phyloP scores from a whole-genome alignment of 2,113 vertebrate species.

The Suncus etruscus region DNA sequence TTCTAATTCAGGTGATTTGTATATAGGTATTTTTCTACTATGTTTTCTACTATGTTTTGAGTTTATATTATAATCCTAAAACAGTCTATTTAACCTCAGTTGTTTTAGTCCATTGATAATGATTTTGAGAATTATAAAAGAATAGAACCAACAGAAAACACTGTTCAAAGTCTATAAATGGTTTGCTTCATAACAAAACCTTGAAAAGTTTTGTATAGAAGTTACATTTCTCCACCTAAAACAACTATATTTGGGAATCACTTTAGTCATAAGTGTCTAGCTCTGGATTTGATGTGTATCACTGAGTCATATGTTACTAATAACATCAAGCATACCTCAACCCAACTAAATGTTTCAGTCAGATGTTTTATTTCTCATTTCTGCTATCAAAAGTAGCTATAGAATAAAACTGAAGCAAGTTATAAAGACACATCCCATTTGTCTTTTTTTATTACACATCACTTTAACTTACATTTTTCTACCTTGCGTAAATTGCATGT shows the following conservation, averaged over 20 bases:
- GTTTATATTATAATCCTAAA: neutral
- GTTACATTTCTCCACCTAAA: slow-evolving; percentile 7
- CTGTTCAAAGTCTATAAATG: neutral
- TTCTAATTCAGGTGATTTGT: neutral
- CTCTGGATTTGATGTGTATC: neutral
- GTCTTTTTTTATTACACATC: neutral
- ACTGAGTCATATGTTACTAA: neutral
- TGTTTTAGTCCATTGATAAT: neutral
- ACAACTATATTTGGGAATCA: neutral
- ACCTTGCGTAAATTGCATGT: neutral
- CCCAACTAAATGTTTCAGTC: neutral
- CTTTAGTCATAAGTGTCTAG: neutral
- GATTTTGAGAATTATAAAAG: slow-evolving; percentile 31
- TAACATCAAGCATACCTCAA: neutral
- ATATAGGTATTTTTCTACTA: neutral
- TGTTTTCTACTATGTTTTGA: neutral
- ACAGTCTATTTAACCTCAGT: neutral
- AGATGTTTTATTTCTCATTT: slow-evolving; percentile 20
- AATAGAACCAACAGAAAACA: slow-evolving; percentile 15
- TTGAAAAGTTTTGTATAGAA: slow-evolving; percentile 15
- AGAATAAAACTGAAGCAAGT: neutral
- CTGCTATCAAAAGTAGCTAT: neutral
- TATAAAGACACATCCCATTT: neutral
- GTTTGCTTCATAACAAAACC: neutral
- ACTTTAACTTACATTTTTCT: neutral